A percentile compares a stretch with the other conserved stretches of the same genome.
Evolutionary conservation across 2,797 vertebrate species (phyloP).

Genomic region (Cuniculus paca): DNA sequence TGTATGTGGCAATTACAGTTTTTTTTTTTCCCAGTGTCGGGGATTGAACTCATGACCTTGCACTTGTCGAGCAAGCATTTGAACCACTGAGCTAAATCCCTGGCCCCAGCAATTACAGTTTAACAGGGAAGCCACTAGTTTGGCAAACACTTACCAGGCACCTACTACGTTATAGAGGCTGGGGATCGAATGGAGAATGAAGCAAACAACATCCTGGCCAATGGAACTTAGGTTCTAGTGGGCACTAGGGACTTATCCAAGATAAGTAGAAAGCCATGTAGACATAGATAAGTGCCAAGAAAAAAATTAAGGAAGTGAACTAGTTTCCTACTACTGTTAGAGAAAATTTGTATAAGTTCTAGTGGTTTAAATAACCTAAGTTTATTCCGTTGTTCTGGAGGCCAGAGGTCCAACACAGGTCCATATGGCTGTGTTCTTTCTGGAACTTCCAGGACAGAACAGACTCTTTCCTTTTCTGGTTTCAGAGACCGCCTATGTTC

Average conservation of each 20-base stretch:
- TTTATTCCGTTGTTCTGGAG: neutral
- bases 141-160: neutral
- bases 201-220: neutral
- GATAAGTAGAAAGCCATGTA: neutral
- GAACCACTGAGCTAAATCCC: no score
- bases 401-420: neutral
- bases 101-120: neutral
- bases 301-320: neutral
- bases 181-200: neutral
- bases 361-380: neutral
- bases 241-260: neutral
- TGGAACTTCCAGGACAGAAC: neutral
- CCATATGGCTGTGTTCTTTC: neutral
- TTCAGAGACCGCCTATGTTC: no score
- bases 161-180: accelerated
- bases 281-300: neutral
- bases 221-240: neutral
- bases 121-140: neutral
- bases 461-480: neutral
- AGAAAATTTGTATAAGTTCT: neutral
- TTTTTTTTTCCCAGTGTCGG: no score
- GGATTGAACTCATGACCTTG: no score
- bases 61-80: no score
- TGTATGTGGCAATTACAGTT: neutral
- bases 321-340: neutral